These are phyloP conservation scores for Lepidothrix coronata DNA, from an alignment of 2,113 vertebrate genomes.

Conservation along the genomic window DNA sequence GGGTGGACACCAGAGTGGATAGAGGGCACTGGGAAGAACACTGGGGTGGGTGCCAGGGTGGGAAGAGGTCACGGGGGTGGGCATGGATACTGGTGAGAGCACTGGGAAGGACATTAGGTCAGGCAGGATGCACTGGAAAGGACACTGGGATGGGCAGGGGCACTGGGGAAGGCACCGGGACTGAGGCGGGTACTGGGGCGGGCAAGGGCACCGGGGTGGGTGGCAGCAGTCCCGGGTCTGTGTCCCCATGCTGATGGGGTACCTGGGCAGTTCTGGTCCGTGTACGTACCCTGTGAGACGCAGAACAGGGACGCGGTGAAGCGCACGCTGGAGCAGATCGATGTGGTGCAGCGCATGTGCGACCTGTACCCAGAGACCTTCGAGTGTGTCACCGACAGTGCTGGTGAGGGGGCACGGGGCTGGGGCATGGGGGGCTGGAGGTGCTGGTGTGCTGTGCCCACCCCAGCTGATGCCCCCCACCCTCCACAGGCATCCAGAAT, in stretches of 20 bases:
- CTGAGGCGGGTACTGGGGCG: fast-evolving
- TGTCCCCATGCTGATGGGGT: fast-evolving
- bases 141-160: too few species aligned
- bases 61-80: not conserved
- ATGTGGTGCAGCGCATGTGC: slow-evolving; percentile 89
- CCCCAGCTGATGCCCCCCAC: fast-evolving
- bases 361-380: slow-evolving; percentile 81
- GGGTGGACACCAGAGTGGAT: not conserved
- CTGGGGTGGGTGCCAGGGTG: not conserved
- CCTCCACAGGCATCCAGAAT: slow-evolving; percentile 70
- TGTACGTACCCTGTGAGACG: slow-evolving; percentile 82
- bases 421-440: fast-evolving
- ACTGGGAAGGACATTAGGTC: not conserved
- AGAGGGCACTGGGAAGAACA: too few species aligned
- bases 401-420: slow-evolving; percentile 46
- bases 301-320: slow-evolving; percentile 89
- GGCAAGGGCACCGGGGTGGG: fast-evolving
- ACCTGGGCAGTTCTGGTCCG: slow-evolving; percentile 88
- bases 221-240: fast-evolving
- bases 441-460: fast-evolving
- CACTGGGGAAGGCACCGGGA: not conserved
- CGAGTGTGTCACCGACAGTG: slow-evolving; percentile 72
- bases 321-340: slow-evolving; percentile 93
- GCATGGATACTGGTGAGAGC: not conserved
- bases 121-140: too few species aligned